Evolutionary conservation across 1,140 invertebrate species (phyloP), one percentile per base, ranked within the genome.

Genomic region (Ostrea denselamellosa): DNA sequence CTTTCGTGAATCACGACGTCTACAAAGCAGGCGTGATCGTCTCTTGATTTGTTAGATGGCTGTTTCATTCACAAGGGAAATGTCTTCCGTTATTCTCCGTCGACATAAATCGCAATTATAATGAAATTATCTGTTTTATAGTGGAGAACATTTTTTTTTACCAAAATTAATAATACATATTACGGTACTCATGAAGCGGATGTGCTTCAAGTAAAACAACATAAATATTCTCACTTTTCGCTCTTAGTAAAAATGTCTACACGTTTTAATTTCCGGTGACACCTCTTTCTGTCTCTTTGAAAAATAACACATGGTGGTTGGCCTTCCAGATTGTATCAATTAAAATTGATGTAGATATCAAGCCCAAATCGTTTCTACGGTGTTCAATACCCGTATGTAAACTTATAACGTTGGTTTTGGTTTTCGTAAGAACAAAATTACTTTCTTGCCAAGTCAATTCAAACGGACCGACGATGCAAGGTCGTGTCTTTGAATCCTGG

Each of bases 171-270:
- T 77, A 14, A 44, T 44, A 77, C 22, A 77, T 44, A 28, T 77
- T 28, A 34, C 8, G 0, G 28, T 34, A 77, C 68, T 77, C 28
- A 12, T 25, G 68, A 28, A 12, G 9, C 68, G 68, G 68, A 77
- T 28, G 10, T 28, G 68, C 68, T 77, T 10, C 25, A 28, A 77
- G 28, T 14, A 28, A 12, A 25, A 14, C 68, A 25, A 28, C 25
- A 34, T 77, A 28, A 77, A 77, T 77, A 28, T 77, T 77, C 22
- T 28, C 22, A 77, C 22, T 77, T 28, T 77, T 77, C 14, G 68
- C 68, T 77, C 25, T 77, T 77, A 25, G 68, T 14, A 28, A 77
- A 62, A 77, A 34, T 12, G 9, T 77, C 25, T 77, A 25, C 28
- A 34, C 25, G 12, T 77, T 25, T 77, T 77, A 77, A 77, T 77